Base-by-base conservation (phyloP, 2,113 vertebrate species). In the Willisornis vidua region DNA sequence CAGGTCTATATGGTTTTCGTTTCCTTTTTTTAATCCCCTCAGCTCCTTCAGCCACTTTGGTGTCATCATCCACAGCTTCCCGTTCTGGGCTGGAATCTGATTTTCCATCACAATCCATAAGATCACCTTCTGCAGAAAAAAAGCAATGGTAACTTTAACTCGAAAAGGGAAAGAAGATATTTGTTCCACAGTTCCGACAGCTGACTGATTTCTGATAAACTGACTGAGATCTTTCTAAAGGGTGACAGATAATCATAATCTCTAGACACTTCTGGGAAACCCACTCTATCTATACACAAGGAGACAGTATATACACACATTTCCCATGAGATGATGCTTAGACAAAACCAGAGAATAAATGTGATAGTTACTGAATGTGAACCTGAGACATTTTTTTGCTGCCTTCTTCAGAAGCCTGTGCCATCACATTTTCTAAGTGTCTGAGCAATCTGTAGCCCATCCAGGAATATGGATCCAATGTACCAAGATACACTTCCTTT, bases 1-100 rank as follows among this genome's bases (percentile, higher is more conserved):
- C 99, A 95, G 99, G 99, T 96, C 99, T 98, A 95, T 99, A 99
- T n/a, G 99, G 99, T 97, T 99, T 99, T 97, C 99, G 98, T 86
- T 99, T 99, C 95, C 99, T 98, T 97, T 99, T 99, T 96, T 99
- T 99, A 84, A 98, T 96, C n/a, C 97, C 97, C 8, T 99, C 98
- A 14, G 97, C 70, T 73, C 98, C 98, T 90, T 99, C 98, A 3
- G 90, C 46, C 55, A 97, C 98, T 96, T 99, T 99, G 77, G 95
- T 78, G 73, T 99, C 98, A 20, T 99, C 98, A 68, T 98, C 99
- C 71, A 93, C 96, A 45, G 97, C 96, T 85, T 99, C 99, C 58
- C 99, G 97, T 90, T 99, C 99, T 1, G 99, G 99, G 93, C 99
- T 99, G 78, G 99, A 99, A 96, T 99, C 99, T 5, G 99, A 99